phyloP scores from a whole-genome alignment of 2,797 vertebrate genomes.

The Coreius guichenoti region DNA sequence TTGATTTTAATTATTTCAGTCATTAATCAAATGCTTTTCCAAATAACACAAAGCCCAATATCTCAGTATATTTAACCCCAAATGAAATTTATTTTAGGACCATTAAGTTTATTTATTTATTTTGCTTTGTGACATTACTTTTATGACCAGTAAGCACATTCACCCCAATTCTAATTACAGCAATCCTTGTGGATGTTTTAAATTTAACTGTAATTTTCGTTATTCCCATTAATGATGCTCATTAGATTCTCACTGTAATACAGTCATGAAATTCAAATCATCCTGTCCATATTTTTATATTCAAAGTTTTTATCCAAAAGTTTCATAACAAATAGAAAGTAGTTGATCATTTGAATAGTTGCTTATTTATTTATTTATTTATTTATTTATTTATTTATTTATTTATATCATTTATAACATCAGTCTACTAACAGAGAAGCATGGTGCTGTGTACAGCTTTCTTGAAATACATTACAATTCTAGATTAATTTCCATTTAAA shows the following conservation, averaged over 20 bases:
- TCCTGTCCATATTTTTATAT: not conserved
- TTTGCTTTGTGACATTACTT: not conserved
- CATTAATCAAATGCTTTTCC: not conserved
- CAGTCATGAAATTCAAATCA: too few species aligned
- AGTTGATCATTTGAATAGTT: not conserved
- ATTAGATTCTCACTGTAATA: not conserved
- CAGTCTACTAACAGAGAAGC: not conserved
- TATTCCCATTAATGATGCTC: not conserved
- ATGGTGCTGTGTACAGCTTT: not conserved
- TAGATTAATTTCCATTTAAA: not conserved
- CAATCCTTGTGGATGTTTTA: not conserved
- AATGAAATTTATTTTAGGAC: not conserved
- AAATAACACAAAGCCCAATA: not conserved
- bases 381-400: not conserved
- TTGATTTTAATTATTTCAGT: not conserved
- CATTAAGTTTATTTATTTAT: too few species aligned
- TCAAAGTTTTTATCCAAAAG: not conserved
- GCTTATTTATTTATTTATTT: not conserved
- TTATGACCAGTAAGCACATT: not conserved
- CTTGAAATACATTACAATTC: not conserved
- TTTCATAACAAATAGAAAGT: not conserved
- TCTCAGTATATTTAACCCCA: not conserved
- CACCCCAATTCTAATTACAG: not conserved
- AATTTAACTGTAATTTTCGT: not conserved
- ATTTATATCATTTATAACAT: too few species aligned